Conservation (phyloP, 2,888 invertebrate genomes). For the Troides oblongomaculatus region DNA sequence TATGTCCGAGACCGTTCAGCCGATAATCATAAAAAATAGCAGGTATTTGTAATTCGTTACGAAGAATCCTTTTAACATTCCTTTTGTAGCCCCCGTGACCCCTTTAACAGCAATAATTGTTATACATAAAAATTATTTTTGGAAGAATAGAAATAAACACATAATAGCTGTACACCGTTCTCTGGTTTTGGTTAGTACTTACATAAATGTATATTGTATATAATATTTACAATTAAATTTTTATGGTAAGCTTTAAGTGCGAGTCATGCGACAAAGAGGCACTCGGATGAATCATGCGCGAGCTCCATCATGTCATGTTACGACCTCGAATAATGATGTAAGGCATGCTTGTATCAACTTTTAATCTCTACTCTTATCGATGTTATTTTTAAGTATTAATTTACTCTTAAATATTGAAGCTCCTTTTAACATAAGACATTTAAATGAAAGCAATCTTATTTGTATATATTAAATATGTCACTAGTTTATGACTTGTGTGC, state of each 20-base stretch:
- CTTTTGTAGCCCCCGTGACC: too few relatives aligned
- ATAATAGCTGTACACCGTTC: too few relatives aligned
- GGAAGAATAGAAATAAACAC: too few relatives aligned
- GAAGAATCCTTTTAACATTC: too few relatives aligned
- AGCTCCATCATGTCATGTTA: conserved; percentile 65
- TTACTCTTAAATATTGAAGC: too few relatives aligned
- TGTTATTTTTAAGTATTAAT: conserved; percentile 25
- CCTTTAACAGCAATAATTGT: background rate
- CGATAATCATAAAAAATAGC: too few relatives aligned
- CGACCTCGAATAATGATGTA: conserved; percentile 63
- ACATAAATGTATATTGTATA: conserved; percentile 6
- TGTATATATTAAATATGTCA: background rate
- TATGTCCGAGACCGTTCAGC: too few relatives aligned
- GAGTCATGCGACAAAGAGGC: conserved; percentile 47
- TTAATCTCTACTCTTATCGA: conserved; percentile 42
- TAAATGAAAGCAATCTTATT: background rate
- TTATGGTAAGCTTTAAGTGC: conserved; percentile 29
- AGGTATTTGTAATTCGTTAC: too few relatives aligned
- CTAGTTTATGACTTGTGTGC: conserved; percentile 27
- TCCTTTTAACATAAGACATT: background rate
- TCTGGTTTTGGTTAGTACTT: background rate
- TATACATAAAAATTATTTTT: background rate
- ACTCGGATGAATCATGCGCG: conserved; percentile 65
- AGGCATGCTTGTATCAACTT: conserved; percentile 43
- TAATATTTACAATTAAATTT: conserved; percentile 12